phyloP scores from a whole-genome alignment of 2,888 invertebrate species.

The Leptinotarsa rubiginosa region DNA sequence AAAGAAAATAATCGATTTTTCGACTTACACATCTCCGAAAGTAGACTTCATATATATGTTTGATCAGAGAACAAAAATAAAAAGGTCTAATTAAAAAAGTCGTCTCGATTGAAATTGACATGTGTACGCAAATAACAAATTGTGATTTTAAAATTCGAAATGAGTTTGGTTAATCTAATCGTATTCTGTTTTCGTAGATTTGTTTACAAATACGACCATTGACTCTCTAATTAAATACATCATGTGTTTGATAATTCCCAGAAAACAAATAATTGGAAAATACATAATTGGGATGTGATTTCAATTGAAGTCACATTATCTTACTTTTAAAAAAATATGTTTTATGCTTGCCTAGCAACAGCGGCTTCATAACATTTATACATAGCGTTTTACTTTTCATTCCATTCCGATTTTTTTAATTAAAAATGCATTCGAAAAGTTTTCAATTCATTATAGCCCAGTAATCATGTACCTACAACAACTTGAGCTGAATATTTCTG shows the following conservation, averaged over 20 bases:
- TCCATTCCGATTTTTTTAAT: background rate
- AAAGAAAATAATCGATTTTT: too few relatives aligned
- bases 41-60: too few relatives aligned
- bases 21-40: too few relatives aligned
- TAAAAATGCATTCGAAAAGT: too few relatives aligned
- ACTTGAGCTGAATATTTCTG: too few relatives aligned
- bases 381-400: background rate
- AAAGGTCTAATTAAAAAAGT: too few relatives aligned
- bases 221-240: background rate
- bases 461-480: too few relatives aligned
- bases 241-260: background rate
- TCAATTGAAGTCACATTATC: too few relatives aligned
- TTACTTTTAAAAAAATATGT: too few relatives aligned
- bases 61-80: too few relatives aligned
- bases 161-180: background rate
- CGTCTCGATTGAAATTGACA: background rate
- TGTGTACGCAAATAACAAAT: background rate
- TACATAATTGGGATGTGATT: background rate
- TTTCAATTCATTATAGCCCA: too few relatives aligned
- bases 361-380: background rate
- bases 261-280: background rate
- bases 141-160: background rate
- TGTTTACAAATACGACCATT: background rate
- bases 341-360: background rate
- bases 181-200: background rate